phyloP scores from a whole-genome alignment of 2,113 vertebrate species.

The Noctilio leporinus region DNA sequence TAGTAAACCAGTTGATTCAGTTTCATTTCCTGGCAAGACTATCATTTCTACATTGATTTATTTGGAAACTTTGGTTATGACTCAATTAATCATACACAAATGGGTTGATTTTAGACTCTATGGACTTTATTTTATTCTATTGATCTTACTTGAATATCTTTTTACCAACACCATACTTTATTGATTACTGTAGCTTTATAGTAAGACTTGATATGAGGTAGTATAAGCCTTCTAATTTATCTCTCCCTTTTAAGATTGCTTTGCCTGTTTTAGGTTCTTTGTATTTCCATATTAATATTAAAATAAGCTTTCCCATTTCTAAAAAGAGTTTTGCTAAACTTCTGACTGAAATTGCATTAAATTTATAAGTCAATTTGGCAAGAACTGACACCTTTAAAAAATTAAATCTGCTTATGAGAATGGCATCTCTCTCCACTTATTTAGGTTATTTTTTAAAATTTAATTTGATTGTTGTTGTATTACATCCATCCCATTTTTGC shows the following conservation, averaged over 20 bases:
- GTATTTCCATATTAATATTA: background rate
- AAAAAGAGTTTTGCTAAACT: background rate
- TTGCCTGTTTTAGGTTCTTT: background rate
- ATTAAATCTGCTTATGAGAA: background rate
- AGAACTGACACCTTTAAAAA: background rate
- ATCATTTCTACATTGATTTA: background rate
- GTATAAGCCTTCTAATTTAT: background rate
- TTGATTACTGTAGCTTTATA: slow-evolving; percentile 17
- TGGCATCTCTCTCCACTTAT: background rate
- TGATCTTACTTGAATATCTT: background rate
- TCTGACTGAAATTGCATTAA: background rate
- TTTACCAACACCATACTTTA: background rate
- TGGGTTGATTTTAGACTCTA: background rate
- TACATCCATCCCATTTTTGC: too few species aligned
- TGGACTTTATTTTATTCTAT: background rate
- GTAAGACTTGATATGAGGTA: background rate
- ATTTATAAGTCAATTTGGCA: background rate
- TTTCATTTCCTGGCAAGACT: background rate
- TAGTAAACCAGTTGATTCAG: background rate
- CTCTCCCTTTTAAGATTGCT: background rate
- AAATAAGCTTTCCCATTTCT: background rate
- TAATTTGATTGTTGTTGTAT: too few species aligned
- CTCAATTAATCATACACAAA: background rate
- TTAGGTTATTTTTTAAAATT: background rate
- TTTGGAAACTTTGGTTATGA: background rate